Evolutionary conservation across 2,113 vertebrate genomes (phyloP).

Genomic region (Prietella phreatophila): DNA sequence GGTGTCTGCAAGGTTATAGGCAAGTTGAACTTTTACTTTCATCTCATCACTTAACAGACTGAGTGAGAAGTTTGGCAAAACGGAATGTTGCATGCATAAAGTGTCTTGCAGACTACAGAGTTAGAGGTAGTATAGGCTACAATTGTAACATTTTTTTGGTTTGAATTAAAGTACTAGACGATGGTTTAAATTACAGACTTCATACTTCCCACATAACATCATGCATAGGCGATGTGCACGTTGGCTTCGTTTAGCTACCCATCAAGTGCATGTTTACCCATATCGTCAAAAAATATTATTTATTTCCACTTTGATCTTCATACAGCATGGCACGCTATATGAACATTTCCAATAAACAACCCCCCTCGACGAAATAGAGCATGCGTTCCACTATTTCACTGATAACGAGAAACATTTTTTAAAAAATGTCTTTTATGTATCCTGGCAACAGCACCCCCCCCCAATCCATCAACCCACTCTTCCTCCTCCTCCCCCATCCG

Average conservation of each 20-base stretch:
- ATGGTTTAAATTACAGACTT: conserved; percentile 18
- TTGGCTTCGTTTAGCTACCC: neutral
- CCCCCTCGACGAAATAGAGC: neutral
- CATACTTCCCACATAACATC: conserved; percentile 26
- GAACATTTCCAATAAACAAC: neutral
- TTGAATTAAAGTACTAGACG: neutral
- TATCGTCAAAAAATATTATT: neutral
- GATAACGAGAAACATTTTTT: neutral
- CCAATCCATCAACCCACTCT: neutral
- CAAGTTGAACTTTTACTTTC: conserved; percentile 35
- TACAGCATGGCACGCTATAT: neutral
- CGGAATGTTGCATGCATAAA: conserved; percentile 4
- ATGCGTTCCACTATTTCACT: neutral
- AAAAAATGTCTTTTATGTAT: conserved; percentile 24
- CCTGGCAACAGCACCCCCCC: conserved; percentile 26
- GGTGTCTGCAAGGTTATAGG: conserved; percentile 47
- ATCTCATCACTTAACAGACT: conserved; percentile 1
- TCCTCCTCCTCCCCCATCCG: neutral
- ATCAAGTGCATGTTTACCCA: conserved; percentile 1
- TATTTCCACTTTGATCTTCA: neutral
- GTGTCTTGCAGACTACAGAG: neutral
- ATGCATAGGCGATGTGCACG: conserved; percentile 3
- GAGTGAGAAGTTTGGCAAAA: conserved; percentile 18
- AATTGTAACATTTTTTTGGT: neutral
- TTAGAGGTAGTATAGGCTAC: neutral